Evolutionary conservation across 2,797 vertebrate species (phyloP).

Genomic region (Enteromius mattozi): DNA sequence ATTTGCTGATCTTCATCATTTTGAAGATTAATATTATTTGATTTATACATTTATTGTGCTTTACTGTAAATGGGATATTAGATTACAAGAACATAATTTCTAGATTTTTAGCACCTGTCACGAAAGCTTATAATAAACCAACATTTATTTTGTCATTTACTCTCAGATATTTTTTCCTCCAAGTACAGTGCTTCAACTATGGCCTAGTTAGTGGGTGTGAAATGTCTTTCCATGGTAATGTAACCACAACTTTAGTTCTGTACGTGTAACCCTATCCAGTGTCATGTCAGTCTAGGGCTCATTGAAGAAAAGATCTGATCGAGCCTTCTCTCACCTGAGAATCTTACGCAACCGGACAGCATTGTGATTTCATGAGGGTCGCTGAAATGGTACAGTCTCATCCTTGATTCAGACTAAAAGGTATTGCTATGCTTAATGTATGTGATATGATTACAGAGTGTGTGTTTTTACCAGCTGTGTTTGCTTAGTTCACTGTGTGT

Average conservation of each 20-base stretch:
- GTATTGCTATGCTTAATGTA: background rate
- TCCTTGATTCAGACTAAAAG: background rate
- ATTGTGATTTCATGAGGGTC: slow-evolving; percentile 14
- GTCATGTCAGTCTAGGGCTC: slow-evolving; percentile 19
- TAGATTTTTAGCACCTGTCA: background rate
- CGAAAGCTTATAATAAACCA: background rate
- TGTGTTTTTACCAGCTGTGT: slow-evolving; percentile 21
- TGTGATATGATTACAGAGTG: background rate
- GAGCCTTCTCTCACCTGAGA: background rate
- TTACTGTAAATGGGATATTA: background rate
- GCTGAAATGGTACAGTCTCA: background rate
- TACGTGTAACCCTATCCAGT: slow-evolving; percentile 15
- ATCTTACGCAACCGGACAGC: slow-evolving; percentile 4
- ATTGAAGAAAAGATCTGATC: slow-evolving; percentile 2
- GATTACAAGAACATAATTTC: background rate
- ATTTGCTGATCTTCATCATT: background rate
- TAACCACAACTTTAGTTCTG: slow-evolving; percentile 4
- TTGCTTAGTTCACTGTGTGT: slow-evolving; percentile 9
- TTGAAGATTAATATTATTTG: background rate
- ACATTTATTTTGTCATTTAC: background rate
- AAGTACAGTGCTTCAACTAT: background rate
- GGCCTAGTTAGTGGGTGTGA: background rate
- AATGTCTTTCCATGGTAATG: slow-evolving; percentile 28
- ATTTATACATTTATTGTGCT: background rate
- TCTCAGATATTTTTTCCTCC: background rate